Evolutionary conservation across 2,113 vertebrate genomes (phyloP).

Genomic region (Felis chaus): DNA sequence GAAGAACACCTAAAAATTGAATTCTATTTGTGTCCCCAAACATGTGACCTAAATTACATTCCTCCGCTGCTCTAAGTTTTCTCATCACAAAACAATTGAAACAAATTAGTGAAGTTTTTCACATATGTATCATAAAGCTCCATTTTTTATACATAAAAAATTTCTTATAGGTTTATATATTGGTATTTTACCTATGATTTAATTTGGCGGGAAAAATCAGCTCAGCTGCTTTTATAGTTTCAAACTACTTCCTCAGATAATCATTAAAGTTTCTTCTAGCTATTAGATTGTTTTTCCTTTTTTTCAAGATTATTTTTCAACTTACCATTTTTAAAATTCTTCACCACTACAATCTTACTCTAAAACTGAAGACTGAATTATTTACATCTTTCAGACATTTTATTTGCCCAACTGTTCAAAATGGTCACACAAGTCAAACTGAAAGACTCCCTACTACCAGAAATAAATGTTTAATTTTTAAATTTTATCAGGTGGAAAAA

Average conservation of each 20-base stretch:
- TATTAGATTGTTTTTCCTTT: not conserved
- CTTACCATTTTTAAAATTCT: conserved; percentile 28
- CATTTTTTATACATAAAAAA: not conserved
- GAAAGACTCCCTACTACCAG: not conserved
- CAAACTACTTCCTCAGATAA: conserved; percentile 37
- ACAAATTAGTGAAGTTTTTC: not conserved
- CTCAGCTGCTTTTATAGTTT: not conserved
- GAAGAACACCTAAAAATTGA: conserved; percentile 23
- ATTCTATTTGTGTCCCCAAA: not conserved
- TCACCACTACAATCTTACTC: conserved; percentile 6
- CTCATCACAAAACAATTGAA: conserved; percentile 34
- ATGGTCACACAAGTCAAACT: conserved; percentile 3
- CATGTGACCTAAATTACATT: not conserved
- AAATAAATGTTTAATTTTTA: not conserved
- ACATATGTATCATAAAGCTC: not conserved
- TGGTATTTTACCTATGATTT: not conserved
- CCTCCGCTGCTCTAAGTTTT: not conserved
- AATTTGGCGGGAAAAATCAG: not conserved
- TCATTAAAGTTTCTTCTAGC: not conserved
- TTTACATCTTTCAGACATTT: conserved; percentile 41
- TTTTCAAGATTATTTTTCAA: not conserved
- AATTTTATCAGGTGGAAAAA: not conserved
- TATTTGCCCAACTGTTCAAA: conserved; percentile 17
- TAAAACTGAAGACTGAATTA: conserved; percentile 9
- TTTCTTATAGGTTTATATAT: not conserved